Evolutionary conservation across 2,113 vertebrate species (phyloP).

Genomic region (Nothobranchius furzeri): DNA sequence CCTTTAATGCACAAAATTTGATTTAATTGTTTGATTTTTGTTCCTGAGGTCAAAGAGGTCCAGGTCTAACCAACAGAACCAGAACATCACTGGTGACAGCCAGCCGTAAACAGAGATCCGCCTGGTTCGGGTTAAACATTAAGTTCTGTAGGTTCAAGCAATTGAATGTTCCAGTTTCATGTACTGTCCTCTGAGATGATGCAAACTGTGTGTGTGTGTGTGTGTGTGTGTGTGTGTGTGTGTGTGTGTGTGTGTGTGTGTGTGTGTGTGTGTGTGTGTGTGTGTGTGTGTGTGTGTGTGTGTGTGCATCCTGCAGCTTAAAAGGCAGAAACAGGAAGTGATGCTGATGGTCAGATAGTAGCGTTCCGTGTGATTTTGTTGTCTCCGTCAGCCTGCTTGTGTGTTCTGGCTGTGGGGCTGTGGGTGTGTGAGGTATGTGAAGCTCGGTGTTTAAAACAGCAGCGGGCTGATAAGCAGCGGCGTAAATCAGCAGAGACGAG

Average conservation of each 20-base stretch:
- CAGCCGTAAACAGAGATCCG: no score
- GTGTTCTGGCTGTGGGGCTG: not conserved
- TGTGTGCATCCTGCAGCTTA: conserved; percentile 29
- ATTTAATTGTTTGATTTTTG: no score
- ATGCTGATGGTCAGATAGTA: conserved; percentile 55
- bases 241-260: not conserved
- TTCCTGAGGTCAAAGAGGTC: no score
- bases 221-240: not conserved
- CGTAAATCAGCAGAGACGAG: conserved; percentile 36
- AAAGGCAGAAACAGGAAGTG: conserved; percentile 63
- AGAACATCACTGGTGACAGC: no score
- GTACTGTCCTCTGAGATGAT: no score
- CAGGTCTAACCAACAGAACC: no score
- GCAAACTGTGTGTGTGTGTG: no score
- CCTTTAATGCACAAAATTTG: no score
- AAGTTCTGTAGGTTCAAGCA: no score
- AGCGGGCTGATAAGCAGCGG: conserved; percentile 32
- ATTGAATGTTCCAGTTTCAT: no score
- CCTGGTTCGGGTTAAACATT: no score
- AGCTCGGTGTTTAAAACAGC: conserved; percentile 45
- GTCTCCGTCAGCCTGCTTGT: not conserved
- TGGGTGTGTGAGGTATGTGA: conserved; percentile 32
- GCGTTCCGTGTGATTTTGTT: conserved; percentile 15
- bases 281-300: conserved; percentile 7
- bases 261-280: not conserved